A percentile compares a stretch with the other conserved stretches of the same genome.
Conservation (phyloP, 2,888 invertebrate genomes). For the Drosophila neutralis region DNA sequence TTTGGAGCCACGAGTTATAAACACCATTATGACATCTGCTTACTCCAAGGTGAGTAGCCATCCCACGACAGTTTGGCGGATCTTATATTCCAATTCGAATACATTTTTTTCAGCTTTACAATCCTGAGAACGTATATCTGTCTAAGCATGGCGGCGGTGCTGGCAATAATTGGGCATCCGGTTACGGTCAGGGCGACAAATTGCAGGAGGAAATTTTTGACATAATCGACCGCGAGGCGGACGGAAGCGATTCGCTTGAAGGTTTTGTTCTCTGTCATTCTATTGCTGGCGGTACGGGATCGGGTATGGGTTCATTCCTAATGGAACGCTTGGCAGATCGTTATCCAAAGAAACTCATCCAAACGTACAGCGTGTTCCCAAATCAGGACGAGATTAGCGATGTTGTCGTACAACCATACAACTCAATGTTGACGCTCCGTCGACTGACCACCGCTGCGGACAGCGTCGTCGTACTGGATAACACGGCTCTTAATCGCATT, state of each 20-base stretch:
- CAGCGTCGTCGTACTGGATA: conserved; percentile 98
- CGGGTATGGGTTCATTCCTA: conserved; percentile 99
- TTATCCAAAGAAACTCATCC: conserved; percentile 98
- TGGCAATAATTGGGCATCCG: conserved; percentile 99
- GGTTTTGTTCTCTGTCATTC: conserved; percentile 99
- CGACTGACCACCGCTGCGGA: conserved; percentile 97
- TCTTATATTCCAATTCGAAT: neutral
- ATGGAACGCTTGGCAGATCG: conserved; percentile 95
- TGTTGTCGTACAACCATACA: conserved; percentile 98
- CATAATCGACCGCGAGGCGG: conserved; percentile 99
- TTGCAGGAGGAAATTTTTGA: conserved; percentile 98
- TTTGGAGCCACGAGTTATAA: conserved; percentile 98
- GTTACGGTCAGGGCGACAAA: conserved; percentile 96
- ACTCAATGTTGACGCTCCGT: conserved; percentile 96
- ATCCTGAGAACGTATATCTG: conserved; percentile 98
- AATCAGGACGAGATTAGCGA: conserved; percentile 98
- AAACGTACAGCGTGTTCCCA: conserved; percentile 99
- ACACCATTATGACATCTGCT: conserved; percentile 97
- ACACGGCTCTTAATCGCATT: conserved; percentile 97
- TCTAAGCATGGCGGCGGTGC: conserved; percentile 99
- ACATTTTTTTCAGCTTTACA: conserved; percentile 89
- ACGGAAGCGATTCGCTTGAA: conserved; percentile 99
- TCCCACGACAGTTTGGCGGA: neutral
- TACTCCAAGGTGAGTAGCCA: conserved; percentile 91
- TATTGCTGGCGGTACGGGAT: conserved; percentile 99